phyloP scores from a whole-genome alignment of 2,888 invertebrate genomes.

The Crocallis elinguaria region DNA sequence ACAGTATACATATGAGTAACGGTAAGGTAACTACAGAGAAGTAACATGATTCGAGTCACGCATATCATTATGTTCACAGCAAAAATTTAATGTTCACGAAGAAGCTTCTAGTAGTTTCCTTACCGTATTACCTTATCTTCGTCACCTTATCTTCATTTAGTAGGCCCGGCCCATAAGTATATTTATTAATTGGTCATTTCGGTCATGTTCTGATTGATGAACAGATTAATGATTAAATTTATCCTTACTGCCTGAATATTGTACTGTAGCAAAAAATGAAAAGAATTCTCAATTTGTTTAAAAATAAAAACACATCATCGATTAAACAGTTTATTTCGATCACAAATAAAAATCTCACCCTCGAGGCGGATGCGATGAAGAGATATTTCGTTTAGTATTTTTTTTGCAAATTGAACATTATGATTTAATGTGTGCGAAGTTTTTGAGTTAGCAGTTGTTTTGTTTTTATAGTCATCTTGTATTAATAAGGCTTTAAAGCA shows the following conservation, averaged over 20 bases:
- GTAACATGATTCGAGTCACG: slow-evolving; percentile 20
- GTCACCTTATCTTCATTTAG: too few species aligned
- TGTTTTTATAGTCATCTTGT: too few species aligned
- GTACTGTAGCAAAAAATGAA: slow-evolving; percentile 55
- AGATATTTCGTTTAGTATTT: slow-evolving; percentile 54
- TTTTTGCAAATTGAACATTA: slow-evolving; percentile 30
- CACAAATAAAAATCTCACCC: slow-evolving; percentile 64
- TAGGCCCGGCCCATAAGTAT: too few species aligned
- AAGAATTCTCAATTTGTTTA: slow-evolving; percentile 62
- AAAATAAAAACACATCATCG: slow-evolving; percentile 49
- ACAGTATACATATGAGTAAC: neutral
- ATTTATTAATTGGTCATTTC: too few species aligned
- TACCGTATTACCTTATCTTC: too few species aligned
- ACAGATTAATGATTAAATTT: neutral
- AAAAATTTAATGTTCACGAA: too few species aligned
- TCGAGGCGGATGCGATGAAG: slow-evolving; percentile 50
- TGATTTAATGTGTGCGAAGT: slow-evolving; percentile 26
- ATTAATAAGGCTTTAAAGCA: too few species aligned
- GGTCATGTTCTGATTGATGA: too few species aligned
- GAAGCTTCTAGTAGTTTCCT: too few species aligned
- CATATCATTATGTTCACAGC: too few species aligned
- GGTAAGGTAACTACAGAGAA: slow-evolving; percentile 20
- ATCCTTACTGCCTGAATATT: neutral
- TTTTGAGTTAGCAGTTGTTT: slow-evolving; percentile 6
- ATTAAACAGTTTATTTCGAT: slow-evolving; percentile 58